Conservation (phyloP, 2,113 vertebrate genomes). For the Crypturellus undulatus region DNA sequence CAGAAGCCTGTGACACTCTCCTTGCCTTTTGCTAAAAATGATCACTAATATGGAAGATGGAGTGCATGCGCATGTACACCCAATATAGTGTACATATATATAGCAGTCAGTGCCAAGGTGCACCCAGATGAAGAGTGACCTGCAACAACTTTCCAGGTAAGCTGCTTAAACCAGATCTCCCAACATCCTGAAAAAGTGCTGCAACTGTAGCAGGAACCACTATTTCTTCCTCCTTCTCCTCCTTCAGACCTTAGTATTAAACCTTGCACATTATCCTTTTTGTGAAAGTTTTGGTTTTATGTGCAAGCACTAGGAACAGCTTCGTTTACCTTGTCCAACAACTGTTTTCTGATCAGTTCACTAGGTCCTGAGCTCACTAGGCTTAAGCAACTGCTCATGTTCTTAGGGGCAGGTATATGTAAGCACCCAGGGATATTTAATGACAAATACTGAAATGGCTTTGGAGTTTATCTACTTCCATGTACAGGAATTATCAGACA, state of each 20-base stretch:
- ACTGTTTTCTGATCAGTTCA: background rate
- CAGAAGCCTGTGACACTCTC: background rate
- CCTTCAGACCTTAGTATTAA: background rate
- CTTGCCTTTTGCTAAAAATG: background rate
- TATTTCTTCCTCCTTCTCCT: background rate
- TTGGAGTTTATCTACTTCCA: background rate
- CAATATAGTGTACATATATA: background rate
- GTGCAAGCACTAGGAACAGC: background rate
- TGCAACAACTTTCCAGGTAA: background rate
- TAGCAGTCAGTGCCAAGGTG: background rate
- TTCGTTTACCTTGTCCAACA: background rate
- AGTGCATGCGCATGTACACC: fast-evolving
- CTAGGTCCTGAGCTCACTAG: background rate
- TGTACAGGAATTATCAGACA: too few species aligned
- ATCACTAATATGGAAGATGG: background rate
- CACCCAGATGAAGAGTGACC: background rate
- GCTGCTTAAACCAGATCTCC: background rate
- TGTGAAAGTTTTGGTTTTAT: background rate
- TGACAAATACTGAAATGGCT: background rate
- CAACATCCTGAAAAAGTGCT: background rate
- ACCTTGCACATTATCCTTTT: background rate
- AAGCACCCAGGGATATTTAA: background rate
- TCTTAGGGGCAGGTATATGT: background rate
- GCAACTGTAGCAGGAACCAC: background rate
- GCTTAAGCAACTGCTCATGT: background rate